These are phyloP conservation scores for Catostylus mosaicus DNA, from an alignment of 30 jellyfish, hydroid and myxozoan species.

Conservation along the genomic window DNA sequence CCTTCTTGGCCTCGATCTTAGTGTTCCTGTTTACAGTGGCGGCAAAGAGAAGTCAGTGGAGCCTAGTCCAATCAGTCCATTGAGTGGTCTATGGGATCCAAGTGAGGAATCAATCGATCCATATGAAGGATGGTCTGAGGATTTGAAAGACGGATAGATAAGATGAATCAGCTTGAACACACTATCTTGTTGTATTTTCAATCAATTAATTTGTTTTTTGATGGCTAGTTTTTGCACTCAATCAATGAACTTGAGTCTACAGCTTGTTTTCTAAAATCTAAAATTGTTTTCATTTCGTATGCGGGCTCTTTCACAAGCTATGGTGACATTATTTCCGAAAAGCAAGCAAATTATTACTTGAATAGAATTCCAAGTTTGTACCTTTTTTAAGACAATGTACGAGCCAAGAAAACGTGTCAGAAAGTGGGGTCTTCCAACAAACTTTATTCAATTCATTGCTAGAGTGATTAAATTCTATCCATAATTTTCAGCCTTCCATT, in stretches of 20 bases:
- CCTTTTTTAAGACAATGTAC: too few species aligned
- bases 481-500: not conserved
- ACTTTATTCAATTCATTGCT: not conserved
- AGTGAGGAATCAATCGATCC: conserved; percentile 82
- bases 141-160: conserved; percentile 80
- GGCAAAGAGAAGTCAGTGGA: conserved; percentile 52
- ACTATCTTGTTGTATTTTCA: not conserved
- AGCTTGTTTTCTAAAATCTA: too few species aligned
- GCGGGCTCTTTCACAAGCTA: too few species aligned
- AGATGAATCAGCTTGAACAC: not conserved
- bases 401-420: too few species aligned
- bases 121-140: conserved; percentile 98
- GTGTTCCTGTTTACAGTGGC: conserved; percentile 66
- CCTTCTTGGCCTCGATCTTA: conserved; percentile 94
- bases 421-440: too few species aligned
- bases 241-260: conserved; percentile 7
- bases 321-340: too few species aligned
- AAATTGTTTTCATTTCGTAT: too few species aligned
- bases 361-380: too few species aligned
- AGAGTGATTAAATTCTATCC: not conserved
- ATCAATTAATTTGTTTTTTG: not conserved
- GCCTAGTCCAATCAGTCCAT: conserved; percentile 90
- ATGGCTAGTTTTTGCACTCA: not conserved
- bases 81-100: conserved; percentile 89
- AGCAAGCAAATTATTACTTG: too few species aligned